phyloP scores from a whole-genome alignment of 2,113 vertebrate genomes.

The Danionella cerebrum region DNA sequence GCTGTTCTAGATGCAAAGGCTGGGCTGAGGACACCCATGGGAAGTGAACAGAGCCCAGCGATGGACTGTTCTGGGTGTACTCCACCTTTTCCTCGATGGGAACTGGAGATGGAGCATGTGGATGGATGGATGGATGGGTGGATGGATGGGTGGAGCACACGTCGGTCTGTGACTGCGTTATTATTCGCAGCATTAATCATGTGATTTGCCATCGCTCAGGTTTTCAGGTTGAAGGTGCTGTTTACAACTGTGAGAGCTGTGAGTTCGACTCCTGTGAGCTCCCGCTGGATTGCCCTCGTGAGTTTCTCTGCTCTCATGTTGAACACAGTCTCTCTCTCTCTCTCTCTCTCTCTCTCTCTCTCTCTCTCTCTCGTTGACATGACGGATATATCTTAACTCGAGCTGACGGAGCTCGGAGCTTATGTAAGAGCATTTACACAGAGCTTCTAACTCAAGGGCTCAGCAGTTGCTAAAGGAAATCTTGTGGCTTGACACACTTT shows the following conservation, averaged over 20 bases:
- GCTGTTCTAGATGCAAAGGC: too few relatives aligned
- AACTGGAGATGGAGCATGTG: too few relatives aligned
- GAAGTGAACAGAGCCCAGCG: too few relatives aligned
- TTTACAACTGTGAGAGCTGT: conserved; percentile 59
- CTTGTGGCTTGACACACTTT: conserved; percentile 53
- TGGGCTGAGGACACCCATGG: too few relatives aligned
- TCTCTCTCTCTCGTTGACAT: conserved; percentile 8
- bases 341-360: background rate
- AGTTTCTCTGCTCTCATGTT: conserved; percentile 24
- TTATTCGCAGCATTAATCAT: too few relatives aligned
- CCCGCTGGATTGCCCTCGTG: conserved; percentile 65
- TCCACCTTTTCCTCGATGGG: too few relatives aligned
- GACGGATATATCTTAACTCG: conserved; percentile 39
- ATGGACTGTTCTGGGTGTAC: too few relatives aligned
- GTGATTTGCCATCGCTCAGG: conserved; percentile 39
- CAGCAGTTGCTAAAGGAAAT: conserved; percentile 46
- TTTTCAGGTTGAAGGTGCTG: conserved; percentile 53
- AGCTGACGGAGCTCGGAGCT: conserved; percentile 37
- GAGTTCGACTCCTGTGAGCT: conserved; percentile 58
- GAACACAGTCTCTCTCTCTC: background rate
- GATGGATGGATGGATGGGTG: too few relatives aligned
- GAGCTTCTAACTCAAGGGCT: conserved; percentile 50
- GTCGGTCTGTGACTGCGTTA: too few relatives aligned
- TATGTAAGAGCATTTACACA: conserved; percentile 48
- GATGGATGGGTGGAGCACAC: too few relatives aligned